phyloP scores from a whole-genome alignment of 2,797 vertebrate species.

The Chloroceryle amazona region DNA sequence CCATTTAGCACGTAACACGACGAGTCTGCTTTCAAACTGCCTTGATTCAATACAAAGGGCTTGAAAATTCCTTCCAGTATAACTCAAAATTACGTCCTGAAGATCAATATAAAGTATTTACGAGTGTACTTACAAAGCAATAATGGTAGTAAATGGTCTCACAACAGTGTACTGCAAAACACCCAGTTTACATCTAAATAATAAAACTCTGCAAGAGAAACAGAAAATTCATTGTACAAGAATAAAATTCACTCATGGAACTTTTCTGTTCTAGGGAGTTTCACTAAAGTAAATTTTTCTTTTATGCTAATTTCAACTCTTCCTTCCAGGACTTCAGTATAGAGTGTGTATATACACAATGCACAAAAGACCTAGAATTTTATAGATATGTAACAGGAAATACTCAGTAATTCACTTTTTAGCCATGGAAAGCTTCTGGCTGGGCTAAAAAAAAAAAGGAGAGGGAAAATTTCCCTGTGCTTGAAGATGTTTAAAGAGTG shows the following conservation, averaged over 20 bases:
- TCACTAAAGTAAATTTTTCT: neutral
- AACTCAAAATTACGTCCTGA: conserved; percentile 3
- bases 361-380: neutral
- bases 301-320: neutral
- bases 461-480: neutral
- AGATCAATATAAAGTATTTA: neutral
- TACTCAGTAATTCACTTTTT: neutral
- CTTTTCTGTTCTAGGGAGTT: neutral
- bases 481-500: neutral
- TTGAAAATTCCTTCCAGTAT: neutral
- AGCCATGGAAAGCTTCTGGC: neutral
- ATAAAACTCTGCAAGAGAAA: conserved; percentile 88
- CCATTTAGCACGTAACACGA: neutral
- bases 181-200: conserved; percentile 95
- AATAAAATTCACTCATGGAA: neutral
- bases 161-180: conserved; percentile 98
- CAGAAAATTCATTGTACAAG: neutral
- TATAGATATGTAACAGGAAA: neutral
- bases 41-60: neutral
- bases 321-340: neutral
- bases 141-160: conserved; percentile 94
- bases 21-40: neutral
- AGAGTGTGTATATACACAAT: fast-evolving
- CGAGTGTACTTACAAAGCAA: conserved; percentile 91
- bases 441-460: neutral